phyloP scores from a whole-genome alignment of 2,888 invertebrate species.

The Drosophila imparisetae region DNA sequence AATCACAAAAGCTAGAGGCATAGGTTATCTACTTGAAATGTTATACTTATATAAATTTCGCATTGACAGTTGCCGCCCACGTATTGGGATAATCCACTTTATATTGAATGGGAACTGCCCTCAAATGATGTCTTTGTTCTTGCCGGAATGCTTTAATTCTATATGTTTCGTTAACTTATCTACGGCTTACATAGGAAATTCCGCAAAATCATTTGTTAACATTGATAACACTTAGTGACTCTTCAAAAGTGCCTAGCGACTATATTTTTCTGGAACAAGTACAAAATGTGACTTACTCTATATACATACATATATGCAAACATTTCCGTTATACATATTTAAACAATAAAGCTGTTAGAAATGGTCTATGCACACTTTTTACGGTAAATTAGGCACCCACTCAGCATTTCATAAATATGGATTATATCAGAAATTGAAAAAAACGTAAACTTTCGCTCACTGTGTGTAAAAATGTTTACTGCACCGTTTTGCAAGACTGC shows the following conservation, averaged over 20 bases:
- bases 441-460: slow-evolving; percentile 24
- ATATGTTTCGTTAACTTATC: background rate
- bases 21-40: background rate
- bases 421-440: slow-evolving; percentile 16
- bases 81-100: background rate
- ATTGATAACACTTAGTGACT: slow-evolving; percentile 1
- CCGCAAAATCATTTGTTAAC: background rate
- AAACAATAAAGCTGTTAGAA: background rate
- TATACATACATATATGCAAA: background rate
- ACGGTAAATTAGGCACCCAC: slow-evolving; percentile 46
- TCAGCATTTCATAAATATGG: slow-evolving; percentile 22
- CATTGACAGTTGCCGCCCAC: background rate
- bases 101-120: background rate
- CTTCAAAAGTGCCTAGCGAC: background rate
- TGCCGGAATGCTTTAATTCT: background rate
- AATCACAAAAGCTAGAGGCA: background rate
- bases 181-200: background rate
- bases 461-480: slow-evolving; percentile 19
- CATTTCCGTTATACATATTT: slow-evolving; percentile 1
- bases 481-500: slow-evolving; percentile 38
- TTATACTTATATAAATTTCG: background rate
- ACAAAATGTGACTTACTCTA: background rate
- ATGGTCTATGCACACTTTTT: slow-evolving; percentile 7
- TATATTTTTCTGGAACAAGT: background rate
- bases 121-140: background rate